These are phyloP conservation scores for Latrodectus elegans DNA, from an alignment of 2,888 invertebrate genomes.

Conservation along the genomic window DNA sequence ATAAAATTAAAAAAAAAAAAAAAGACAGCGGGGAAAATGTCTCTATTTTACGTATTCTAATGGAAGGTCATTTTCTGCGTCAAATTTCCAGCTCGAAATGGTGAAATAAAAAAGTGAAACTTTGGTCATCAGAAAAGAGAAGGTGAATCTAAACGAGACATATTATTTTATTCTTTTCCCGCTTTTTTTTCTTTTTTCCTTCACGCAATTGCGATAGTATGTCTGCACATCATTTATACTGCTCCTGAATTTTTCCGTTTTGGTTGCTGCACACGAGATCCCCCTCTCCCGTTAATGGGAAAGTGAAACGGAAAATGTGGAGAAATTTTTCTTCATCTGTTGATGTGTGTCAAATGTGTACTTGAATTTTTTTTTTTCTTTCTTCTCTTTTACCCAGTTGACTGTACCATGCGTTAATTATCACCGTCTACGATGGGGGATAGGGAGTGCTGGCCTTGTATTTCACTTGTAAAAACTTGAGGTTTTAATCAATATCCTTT, in stretches of 20 bases:
- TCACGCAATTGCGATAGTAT: neutral
- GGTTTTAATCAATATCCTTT: conserved; percentile 13
- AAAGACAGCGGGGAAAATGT: neutral
- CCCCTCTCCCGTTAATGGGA: conserved; percentile 14
- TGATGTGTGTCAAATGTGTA: neutral
- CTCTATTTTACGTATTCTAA: conserved; percentile 25
- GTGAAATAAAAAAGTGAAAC: conserved; percentile 4
- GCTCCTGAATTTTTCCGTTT: conserved; percentile 2
- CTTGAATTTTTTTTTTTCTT: neutral
- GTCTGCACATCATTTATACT: neutral
- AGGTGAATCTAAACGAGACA: neutral
- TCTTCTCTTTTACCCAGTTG: conserved; percentile 1
- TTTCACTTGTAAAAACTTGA: neutral
- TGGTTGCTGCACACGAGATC: neutral
- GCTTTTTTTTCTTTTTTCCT: neutral
- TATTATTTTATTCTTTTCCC: neutral
- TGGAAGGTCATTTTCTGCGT: conserved; percentile 26
- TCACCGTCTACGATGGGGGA: conserved; percentile 1
- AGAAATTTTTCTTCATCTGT: conserved; percentile 10
- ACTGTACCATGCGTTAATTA: conserved; percentile 34
- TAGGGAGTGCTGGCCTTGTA: conserved; percentile 3
- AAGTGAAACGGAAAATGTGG: conserved; percentile 30
- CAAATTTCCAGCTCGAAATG: conserved; percentile 10
- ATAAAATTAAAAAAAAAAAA: too few species aligned
- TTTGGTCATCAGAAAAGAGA: conserved; percentile 1